A percentile compares a stretch with the other conserved stretches of the same genome.
Conservation (phyloP, 2,113 vertebrate genomes). For the Sakesphorus luctuosus region DNA sequence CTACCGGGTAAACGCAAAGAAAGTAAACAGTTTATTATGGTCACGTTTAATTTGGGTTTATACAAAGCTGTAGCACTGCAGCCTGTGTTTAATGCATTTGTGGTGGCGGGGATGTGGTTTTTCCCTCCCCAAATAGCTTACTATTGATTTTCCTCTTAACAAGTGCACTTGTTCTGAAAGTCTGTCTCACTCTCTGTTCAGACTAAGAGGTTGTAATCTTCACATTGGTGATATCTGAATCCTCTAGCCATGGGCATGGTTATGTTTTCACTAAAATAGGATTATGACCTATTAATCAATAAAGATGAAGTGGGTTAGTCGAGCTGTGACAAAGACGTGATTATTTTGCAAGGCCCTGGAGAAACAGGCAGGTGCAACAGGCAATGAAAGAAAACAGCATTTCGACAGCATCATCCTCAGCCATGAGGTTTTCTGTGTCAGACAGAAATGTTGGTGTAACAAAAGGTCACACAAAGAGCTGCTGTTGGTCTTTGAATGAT, state of each 20-base stretch:
- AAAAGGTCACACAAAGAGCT: background rate
- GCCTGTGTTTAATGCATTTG: constrained; percentile 49
- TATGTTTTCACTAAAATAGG: constrained; percentile 44
- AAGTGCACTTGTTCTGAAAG: constrained; percentile 14
- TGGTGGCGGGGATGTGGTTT: background rate
- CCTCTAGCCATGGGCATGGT: background rate
- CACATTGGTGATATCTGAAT: background rate
- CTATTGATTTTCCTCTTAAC: constrained; percentile 51
- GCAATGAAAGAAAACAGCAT: background rate
- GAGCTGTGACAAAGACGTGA: background rate
- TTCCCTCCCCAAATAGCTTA: background rate
- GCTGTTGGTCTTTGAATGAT: background rate
- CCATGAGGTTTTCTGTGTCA: background rate
- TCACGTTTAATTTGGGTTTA: constrained; percentile 34
- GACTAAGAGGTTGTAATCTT: constrained; percentile 18
- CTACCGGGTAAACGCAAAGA: constrained; percentile 20
- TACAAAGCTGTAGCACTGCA: background rate
- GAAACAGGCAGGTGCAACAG: background rate
- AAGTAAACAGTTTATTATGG: constrained; percentile 64
- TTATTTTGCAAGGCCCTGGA: background rate
- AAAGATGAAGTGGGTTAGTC: constrained; percentile 23
- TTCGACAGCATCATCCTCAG: background rate
- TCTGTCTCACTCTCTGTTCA: background rate
- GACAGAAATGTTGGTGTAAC: background rate
- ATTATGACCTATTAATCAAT: constrained; percentile 54